Conservation (phyloP, 2,888 invertebrate genomes). For the Bhutanitis thaidina region DNA sequence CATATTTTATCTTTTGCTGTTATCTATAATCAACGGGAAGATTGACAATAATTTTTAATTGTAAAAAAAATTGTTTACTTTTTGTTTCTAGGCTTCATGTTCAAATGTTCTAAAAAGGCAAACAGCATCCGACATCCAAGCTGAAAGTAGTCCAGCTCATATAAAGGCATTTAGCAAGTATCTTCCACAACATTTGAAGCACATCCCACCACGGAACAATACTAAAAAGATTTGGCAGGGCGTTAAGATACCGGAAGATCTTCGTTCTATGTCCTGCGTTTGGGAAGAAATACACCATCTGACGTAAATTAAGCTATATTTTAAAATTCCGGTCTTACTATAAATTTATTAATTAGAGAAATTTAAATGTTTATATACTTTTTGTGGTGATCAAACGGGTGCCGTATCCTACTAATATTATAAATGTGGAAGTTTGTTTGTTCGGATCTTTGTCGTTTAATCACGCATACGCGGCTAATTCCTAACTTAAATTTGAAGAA, state of each 20-base stretch:
- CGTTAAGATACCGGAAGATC: slow-evolving; percentile 76
- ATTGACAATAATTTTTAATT: too few species aligned
- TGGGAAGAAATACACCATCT: slow-evolving; percentile 83
- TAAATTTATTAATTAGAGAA: too few species aligned
- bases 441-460: too few species aligned
- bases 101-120: slow-evolving; percentile 69
- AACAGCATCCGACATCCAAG: slow-evolving; percentile 67
- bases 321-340: too few species aligned
- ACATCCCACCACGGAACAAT: slow-evolving; percentile 75
- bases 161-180: slow-evolving; percentile 73
- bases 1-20: too few species aligned
- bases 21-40: too few species aligned
- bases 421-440: too few species aligned
- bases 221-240: slow-evolving; percentile 76
- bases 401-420: too few species aligned
- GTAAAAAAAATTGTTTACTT: not conserved
- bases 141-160: slow-evolving; percentile 68
- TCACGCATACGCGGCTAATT: too few species aligned
- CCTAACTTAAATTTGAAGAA: too few species aligned
- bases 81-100: slow-evolving; percentile 56
- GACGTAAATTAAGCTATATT: slow-evolving; percentile 49
- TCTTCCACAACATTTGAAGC: slow-evolving; percentile 72
- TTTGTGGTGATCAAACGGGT: too few species aligned
- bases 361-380: too few species aligned
- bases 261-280: slow-evolving; percentile 81